Conservation (phyloP, 2,113 vertebrate species). For the Leptodactylus fuscus region DNA sequence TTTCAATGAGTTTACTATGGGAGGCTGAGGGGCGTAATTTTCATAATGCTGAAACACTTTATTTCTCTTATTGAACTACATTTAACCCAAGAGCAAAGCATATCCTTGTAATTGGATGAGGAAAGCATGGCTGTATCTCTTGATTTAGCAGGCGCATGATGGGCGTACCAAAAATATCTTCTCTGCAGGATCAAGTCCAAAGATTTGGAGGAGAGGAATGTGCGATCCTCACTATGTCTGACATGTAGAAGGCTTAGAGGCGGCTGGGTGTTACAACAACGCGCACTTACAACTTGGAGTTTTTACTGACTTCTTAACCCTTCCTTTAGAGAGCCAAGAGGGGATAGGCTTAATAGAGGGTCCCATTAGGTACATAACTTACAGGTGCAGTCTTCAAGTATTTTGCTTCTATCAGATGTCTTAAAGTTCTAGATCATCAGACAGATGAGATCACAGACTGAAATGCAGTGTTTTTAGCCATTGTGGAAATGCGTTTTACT, state of each 20-base stretch:
- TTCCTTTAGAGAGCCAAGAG: neutral
- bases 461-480: no score
- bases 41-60: no score
- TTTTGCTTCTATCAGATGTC: no score
- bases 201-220: conserved; percentile 65
- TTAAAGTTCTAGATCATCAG: neutral
- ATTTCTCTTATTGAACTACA: neutral
- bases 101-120: conserved; percentile 31
- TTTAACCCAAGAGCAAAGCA: neutral
- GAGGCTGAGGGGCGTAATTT: no score
- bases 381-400: no score
- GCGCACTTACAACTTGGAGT: neutral
- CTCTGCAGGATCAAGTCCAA: conserved; percentile 66
- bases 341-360: neutral
- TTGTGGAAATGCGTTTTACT: no score
- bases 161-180: conserved; percentile 74
- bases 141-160: conserved; percentile 73
- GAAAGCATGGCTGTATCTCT: conserved; percentile 41
- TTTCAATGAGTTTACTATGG: no score
- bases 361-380: no score
- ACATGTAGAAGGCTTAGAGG: neutral
- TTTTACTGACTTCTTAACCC: neutral
- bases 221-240: neutral
- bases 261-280: neutral
- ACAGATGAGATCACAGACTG: no score